Conservation (phyloP, 1,140 invertebrate genomes). For the Anagrus nilaparvatae region DNA sequence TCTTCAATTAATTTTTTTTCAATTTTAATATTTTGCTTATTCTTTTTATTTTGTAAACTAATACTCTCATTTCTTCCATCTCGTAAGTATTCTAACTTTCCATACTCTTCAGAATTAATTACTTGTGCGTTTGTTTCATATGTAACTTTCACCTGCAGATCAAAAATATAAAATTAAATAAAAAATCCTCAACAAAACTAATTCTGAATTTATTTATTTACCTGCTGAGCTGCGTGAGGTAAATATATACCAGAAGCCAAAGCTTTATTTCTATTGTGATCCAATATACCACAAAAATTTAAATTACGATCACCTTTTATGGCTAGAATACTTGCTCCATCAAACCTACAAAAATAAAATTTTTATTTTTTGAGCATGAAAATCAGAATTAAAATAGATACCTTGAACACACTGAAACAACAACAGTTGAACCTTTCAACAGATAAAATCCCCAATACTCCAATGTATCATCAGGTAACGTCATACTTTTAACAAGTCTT, state of each 20-base stretch:
- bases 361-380: background rate
- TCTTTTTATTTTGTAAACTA: too few relatives aligned
- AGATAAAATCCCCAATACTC: constrained; percentile 86
- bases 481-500: constrained; percentile 69
- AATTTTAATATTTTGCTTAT: too few relatives aligned
- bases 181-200: too few relatives aligned
- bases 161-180: constrained; percentile 15
- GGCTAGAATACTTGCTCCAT: constrained; percentile 66
- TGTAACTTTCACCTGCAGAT: constrained; percentile 56
- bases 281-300: constrained; percentile 63
- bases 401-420: constrained; percentile 68
- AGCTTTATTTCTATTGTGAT: constrained; percentile 55
- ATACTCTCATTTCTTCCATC: too few relatives aligned
- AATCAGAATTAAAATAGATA: constrained; percentile 30
- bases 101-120: constrained; percentile 26
- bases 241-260: constrained; percentile 36
- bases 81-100: too few relatives aligned
- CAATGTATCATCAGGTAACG: constrained; percentile 69
- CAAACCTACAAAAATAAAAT: constrained; percentile 36
- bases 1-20: constrained; percentile 2
- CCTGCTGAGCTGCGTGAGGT: constrained; percentile 51
- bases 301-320: constrained; percentile 66
- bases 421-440: constrained; percentile 61
- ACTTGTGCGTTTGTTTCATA: constrained; percentile 51
- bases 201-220: constrained; percentile 23